Evolutionary conservation across 1,140 invertebrate genomes (phyloP).

Genomic region (Zaprionus lachaisei): DNA sequence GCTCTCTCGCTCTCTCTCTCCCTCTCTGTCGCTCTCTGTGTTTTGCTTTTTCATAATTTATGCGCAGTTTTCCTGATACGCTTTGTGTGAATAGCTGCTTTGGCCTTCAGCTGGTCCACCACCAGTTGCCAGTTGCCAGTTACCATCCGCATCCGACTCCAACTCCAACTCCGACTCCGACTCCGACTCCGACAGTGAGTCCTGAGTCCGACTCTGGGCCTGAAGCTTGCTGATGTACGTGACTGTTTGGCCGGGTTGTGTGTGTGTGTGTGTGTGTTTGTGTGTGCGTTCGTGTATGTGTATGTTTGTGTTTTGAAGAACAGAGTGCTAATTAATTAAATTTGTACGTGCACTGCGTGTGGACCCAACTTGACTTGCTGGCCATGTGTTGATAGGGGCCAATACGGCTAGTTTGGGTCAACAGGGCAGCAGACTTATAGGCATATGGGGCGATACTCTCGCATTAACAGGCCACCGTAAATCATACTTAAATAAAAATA

Average conservation of each 20-base stretch:
- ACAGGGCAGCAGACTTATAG: conserved; percentile 11
- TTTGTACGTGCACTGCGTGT: conserved; percentile 71
- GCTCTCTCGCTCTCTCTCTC: conserved; percentile 17
- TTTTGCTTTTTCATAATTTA: conserved; percentile 76
- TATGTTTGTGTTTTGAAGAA: conserved; percentile 66
- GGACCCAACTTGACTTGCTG: conserved; percentile 38
- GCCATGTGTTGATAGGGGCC: conserved; percentile 55
- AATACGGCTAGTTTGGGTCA: conserved; percentile 42
- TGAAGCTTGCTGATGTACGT: conserved; percentile 46
- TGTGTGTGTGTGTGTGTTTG: not conserved
- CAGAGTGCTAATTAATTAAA: conserved; percentile 83
- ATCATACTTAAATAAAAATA: conserved; percentile 81
- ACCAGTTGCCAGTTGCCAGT: conserved; percentile 32
- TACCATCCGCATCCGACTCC: not conserved
- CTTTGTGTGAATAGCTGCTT: conserved; percentile 22
- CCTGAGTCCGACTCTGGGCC: not conserved
- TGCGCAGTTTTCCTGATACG: conserved; percentile 72
- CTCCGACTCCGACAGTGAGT: conserved; percentile 2
- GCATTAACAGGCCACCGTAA: conserved; percentile 73
- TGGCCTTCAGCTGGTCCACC: conserved; percentile 15
- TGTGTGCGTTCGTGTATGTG: not conserved
- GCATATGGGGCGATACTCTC: conserved; percentile 49
- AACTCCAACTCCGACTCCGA: conserved; percentile 9
- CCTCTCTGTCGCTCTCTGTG: conserved; percentile 16
- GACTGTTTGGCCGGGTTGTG: conserved; percentile 36